Base-by-base conservation (phyloP, 2,888 invertebrate genomes). In the Argyresthia albistria region DNA sequence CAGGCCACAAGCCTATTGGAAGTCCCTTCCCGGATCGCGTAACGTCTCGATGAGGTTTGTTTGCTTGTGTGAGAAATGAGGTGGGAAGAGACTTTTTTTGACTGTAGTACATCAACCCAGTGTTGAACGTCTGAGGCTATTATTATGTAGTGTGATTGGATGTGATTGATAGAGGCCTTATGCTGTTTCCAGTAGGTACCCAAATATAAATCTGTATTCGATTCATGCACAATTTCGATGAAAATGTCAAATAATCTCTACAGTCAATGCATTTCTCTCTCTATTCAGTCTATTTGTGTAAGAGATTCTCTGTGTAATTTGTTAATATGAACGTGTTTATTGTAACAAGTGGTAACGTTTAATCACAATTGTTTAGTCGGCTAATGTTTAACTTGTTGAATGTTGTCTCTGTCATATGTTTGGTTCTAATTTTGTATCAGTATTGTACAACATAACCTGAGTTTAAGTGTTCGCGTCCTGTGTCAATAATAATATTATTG, bases 391-490 rank as follows among this genome's bases (percentile, higher is more conserved):
- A 68, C 71, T 79, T 77, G 77, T 81, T 80, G 69, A 63, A 63
- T 63, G 59, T 70, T 79, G 73, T 81, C 78, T 78, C 72, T 36
- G 14, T 48, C 45, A 39, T 11, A 15, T 52, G 42, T 53, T 55
- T 53, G 45, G 14, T 48, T 52, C 10, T 46, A 36, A 42, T 42
- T n/a, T 50, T 69, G 55, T 66, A 77, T 80, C 83, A 86, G 83
- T 86, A 86, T 84, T 84, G 64, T 76, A 60, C 58, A 58, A 57
- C 55, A 61, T 61, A 61, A 61, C 63, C 66, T 64, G 69, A 66
- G 64, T 70, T 62, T 58, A 62, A 25, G 25, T 65, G 73, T 73
- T 74, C 68, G 71, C 67, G 59, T 63, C 62, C 66, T 67, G 76
- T 66, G 67, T 70, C 66, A 66, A 67, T 54, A 47, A 59, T 57